Evolutionary conservation across 2,797 vertebrate genomes (phyloP).

Genomic region (Syngnathus acus): DNA sequence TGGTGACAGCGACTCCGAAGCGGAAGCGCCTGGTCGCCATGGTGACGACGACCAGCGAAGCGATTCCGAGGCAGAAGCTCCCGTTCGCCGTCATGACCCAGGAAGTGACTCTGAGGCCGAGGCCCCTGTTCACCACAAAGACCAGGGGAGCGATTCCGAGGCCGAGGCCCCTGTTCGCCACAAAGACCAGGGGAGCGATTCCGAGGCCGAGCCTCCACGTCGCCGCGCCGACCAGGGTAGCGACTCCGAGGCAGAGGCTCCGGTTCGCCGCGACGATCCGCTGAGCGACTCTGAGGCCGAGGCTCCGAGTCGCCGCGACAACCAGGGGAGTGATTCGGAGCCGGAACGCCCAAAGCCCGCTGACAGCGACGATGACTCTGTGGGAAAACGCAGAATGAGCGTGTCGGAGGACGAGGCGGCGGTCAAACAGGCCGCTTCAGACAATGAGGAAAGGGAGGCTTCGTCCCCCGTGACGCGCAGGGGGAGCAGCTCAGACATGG

Average conservation of each 20-base stretch:
- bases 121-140: neutral
- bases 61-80: slow-evolving; percentile 64
- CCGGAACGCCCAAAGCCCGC: slow-evolving; percentile 49
- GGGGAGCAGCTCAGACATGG: slow-evolving; percentile 34
- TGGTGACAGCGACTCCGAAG: slow-evolving; percentile 58
- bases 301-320: slow-evolving; percentile 16
- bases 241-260: slow-evolving; percentile 64
- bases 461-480: slow-evolving; percentile 10
- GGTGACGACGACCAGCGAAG: slow-evolving; percentile 41
- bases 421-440: slow-evolving; percentile 67
- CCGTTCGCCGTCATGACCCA: neutral
- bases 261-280: neutral
- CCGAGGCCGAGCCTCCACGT: slow-evolving; percentile 60
- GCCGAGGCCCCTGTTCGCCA: slow-evolving; percentile 22
- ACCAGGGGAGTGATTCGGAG: slow-evolving; percentile 68
- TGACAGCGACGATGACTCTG: slow-evolving; percentile 62
- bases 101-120: slow-evolving; percentile 66
- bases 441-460: slow-evolving; percentile 59
- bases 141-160: slow-evolving; percentile 57
- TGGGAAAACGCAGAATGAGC: slow-evolving; percentile 63
- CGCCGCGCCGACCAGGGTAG: slow-evolving; percentile 41
- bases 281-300: slow-evolving; percentile 66
- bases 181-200: slow-evolving; percentile 29
- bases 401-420: slow-evolving; percentile 59
- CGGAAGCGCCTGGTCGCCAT: slow-evolving; percentile 36